Evolutionary conservation across 2,888 invertebrate genomes (phyloP).

Genomic region (Dione juno): DNA sequence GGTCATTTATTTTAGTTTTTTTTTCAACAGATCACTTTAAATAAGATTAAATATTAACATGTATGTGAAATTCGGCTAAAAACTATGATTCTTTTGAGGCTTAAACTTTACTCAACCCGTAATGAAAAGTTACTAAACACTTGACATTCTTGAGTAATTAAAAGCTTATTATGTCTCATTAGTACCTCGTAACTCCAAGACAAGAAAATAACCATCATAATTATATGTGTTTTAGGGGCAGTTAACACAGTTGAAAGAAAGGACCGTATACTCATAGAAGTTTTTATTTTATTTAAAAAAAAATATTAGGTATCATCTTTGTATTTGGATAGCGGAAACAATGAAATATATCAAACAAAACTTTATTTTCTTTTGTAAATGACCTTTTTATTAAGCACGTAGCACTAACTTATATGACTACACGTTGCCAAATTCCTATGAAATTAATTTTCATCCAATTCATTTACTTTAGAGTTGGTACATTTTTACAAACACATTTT

Average conservation of each 20-base stretch:
- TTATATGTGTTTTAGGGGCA: neutral
- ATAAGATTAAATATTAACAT: too few relatives aligned
- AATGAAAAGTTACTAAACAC: neutral
- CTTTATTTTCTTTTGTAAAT: too few relatives aligned
- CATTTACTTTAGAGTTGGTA: too few relatives aligned
- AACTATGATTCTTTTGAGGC: neutral
- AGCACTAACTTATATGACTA: too few relatives aligned
- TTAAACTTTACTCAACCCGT: neutral
- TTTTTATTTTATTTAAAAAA: neutral
- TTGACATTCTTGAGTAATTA: slow-evolving; percentile 26
- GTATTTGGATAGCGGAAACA: too few relatives aligned
- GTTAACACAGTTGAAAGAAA: neutral
- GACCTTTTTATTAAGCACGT: too few relatives aligned
- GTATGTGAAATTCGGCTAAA: neutral
- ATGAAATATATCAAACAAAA: too few relatives aligned
- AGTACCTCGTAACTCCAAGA: neutral
- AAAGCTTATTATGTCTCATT: slow-evolving; percentile 14
- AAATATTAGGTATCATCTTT: too few relatives aligned
- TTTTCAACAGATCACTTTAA: too few relatives aligned
- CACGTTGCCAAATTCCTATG: too few relatives aligned
- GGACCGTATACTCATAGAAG: neutral
- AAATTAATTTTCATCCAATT: too few relatives aligned
- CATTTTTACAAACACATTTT: neutral
- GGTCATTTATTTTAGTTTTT: neutral
- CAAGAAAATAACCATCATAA: slow-evolving; percentile 14